These are phyloP conservation scores for Philopedon plagiatum DNA, from an alignment of 2,888 invertebrate species.

Conservation along the genomic window DNA sequence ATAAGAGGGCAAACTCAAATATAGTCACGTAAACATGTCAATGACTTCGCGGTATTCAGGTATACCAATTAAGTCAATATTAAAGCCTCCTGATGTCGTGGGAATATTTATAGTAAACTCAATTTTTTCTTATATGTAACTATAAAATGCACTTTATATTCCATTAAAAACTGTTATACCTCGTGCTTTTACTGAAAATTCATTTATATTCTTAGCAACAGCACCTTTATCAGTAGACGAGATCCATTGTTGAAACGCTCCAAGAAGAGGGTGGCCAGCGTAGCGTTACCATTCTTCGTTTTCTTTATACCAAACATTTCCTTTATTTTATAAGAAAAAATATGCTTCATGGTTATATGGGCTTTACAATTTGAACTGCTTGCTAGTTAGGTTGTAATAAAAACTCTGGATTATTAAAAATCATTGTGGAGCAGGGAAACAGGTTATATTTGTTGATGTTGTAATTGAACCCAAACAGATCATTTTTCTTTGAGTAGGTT, in stretches of 20 bases:
- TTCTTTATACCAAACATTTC: background rate
- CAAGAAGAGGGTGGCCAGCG: conserved; percentile 10
- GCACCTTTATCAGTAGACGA: background rate
- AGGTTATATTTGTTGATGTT: too few species aligned
- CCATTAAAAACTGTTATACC: conserved; percentile 2
- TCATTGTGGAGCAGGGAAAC: too few species aligned
- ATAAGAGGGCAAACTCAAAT: too few species aligned
- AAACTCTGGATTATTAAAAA: too few species aligned
- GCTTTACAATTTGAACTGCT: background rate
- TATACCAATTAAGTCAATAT: background rate
- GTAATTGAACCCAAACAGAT: too few species aligned
- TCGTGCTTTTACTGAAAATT: conserved; percentile 2
- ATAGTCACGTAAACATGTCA: too few species aligned
- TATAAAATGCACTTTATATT: background rate
- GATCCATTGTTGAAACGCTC: conserved; percentile 19
- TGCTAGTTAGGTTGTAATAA: too few species aligned
- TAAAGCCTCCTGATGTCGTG: background rate
- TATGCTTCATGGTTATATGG: background rate
- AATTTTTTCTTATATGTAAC: background rate
- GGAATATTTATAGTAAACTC: background rate
- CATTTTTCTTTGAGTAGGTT: too few species aligned
- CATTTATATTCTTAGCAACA: conserved; percentile 17
- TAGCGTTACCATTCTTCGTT: conserved; percentile 7
- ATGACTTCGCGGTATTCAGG: too few species aligned
- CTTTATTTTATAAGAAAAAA: background rate